Evolutionary conservation across 2,113 vertebrate species (phyloP), one percentile per base, ranked within the genome.

Genomic region (Lepisosteus osseus): DNA sequence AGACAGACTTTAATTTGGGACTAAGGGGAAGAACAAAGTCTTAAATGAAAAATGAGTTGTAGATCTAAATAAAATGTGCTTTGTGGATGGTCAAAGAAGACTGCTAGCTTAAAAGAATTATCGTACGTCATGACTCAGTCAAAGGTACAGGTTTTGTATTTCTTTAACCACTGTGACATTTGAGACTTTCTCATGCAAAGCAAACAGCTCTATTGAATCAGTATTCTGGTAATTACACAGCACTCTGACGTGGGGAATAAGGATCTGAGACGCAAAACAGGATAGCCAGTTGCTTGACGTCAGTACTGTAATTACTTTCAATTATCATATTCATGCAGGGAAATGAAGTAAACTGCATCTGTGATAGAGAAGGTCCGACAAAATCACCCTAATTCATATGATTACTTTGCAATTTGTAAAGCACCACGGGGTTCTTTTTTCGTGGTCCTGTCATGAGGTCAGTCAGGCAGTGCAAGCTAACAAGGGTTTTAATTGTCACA

Each of bases 281-380:
- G 51, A 29, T 29, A 29, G 29, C 29, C 29, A 29, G 29, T 13
- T 54, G 11, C 29, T 61, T 61, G 65, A 65, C 56, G 55, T 68
- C 55, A 61, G 8, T 12, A 11, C 59, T 42, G 47, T 62, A 68
- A 54, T 73, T 63, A 68, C 66, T 68, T 73, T 44, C 5, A 68
- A 51, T 68, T 73, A 62, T 45, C 17, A 43, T 29, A 42, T 14
- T 15, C 11, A 66, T 65, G 68, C 66, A n/a, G 54, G 41, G 6
- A 55, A 41, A 7, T 14, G 13, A 62, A 42, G 44, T 43, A 73
- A 54, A 54, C 68, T 11, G 54, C 40, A 15, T 54, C 56, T 44
- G 44, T 62, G n/a, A 41, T 40, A 45, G 29, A 68, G 14, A 62
- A 62, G 56, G 7, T 40, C 41, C 3, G 29, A 3, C n/a, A 29